Evolutionary conservation across 2,797 vertebrate species (phyloP).

Genomic region (Craterocephalus amniculus): DNA sequence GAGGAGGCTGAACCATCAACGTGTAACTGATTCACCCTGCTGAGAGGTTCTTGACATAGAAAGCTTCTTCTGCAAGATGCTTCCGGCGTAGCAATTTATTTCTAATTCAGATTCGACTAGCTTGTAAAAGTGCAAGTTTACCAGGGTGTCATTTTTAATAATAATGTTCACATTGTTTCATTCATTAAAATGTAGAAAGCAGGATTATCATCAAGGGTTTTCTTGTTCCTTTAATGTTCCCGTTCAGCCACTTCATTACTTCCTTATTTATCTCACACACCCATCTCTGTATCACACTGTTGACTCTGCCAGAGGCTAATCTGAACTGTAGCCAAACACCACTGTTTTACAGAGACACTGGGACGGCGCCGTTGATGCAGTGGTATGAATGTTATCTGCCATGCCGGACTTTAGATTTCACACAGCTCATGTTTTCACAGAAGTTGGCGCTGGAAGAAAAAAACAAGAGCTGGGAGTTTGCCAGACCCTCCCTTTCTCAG

Average conservation of each 20-base stretch:
- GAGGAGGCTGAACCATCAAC: constrained; percentile 50
- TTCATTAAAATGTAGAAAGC: background rate
- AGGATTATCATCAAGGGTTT: background rate
- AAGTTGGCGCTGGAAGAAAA: constrained; percentile 30
- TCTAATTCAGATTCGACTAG: constrained; percentile 37
- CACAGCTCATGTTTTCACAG: constrained; percentile 27
- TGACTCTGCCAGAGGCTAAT: constrained; percentile 64
- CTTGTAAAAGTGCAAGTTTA: constrained; percentile 1
- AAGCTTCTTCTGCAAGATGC: constrained; percentile 20
- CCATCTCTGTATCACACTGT: constrained; percentile 43
- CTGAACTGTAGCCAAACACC: constrained; percentile 57
- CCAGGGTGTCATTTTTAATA: background rate
- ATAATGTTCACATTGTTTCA: background rate
- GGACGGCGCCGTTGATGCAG: constrained; percentile 29
- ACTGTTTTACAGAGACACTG: constrained; percentile 8
- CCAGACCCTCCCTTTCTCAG: constrained; percentile 41
- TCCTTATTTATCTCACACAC: constrained; percentile 52
- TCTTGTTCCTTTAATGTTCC: constrained; percentile 1
- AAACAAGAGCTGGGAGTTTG: constrained; percentile 37
- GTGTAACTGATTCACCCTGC: constrained; percentile 53
- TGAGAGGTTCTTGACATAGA: constrained; percentile 40
- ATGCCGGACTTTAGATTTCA: constrained; percentile 45
- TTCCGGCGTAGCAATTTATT: constrained; percentile 36
- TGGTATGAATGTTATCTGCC: constrained; percentile 60
- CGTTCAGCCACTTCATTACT: constrained; percentile 46